Conservation (phyloP, 2,113 vertebrate genomes). For the Crotalus viridis region DNA sequence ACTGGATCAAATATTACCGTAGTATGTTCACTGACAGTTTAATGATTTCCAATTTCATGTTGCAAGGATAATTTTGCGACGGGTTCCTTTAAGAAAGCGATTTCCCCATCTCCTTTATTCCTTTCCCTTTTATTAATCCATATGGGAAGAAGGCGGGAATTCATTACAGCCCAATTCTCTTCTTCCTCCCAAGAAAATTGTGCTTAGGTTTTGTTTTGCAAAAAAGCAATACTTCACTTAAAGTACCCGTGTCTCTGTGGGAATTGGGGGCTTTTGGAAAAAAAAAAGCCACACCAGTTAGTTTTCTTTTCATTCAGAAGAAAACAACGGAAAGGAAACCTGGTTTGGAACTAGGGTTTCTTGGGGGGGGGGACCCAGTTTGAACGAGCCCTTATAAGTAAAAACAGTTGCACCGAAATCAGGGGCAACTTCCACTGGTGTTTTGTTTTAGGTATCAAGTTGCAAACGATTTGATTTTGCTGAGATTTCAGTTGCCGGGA, state of each 20-base stretch:
- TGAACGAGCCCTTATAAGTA: background rate
- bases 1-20: constrained; percentile 74
- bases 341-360: constrained; percentile 22
- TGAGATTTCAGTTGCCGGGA: constrained; percentile 39
- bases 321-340: constrained; percentile 37
- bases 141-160: constrained; percentile 55
- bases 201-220: constrained; percentile 60
- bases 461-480: constrained; percentile 55
- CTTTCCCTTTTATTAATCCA: constrained; percentile 51
- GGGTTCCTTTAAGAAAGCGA: constrained; percentile 65
- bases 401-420: background rate
- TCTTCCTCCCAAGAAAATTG: constrained; percentile 68
- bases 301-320: constrained; percentile 50
- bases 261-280: constrained; percentile 35
- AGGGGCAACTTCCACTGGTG: background rate
- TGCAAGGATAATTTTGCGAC: constrained; percentile 70
- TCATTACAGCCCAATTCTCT: constrained; percentile 64
- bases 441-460: background rate
- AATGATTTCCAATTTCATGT: constrained; percentile 74
- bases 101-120: constrained; percentile 51
- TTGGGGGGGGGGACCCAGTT: background rate
- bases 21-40: constrained; percentile 79
- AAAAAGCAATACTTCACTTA: constrained; percentile 47
- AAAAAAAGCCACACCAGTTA: background rate
- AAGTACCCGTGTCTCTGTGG: background rate